Conservation (phyloP, 2,113 vertebrate species). For the Hippocampus guttulatus region DNA sequence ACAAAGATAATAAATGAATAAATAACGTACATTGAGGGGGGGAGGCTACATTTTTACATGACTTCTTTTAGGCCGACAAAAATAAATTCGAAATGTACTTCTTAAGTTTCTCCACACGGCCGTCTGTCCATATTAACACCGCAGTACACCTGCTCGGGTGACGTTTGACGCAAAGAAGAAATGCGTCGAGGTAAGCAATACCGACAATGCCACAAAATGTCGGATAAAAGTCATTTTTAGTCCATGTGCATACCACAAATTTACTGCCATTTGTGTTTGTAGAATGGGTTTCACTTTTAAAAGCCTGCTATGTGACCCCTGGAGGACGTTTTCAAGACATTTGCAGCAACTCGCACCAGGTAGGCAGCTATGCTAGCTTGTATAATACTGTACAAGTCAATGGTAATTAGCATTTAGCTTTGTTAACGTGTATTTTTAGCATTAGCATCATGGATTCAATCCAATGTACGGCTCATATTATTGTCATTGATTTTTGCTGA, state of each 20-base stretch:
- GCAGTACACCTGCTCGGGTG: not conserved
- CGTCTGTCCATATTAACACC: not conserved
- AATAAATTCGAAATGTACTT: not conserved
- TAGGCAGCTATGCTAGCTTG: not conserved
- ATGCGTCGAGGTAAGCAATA: not conserved
- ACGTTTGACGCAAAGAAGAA: not conserved
- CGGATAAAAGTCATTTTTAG: not conserved
- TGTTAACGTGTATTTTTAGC: not conserved
- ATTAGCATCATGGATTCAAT: not conserved
- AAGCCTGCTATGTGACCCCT: not conserved
- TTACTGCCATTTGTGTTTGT: not conserved
- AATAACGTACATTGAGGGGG: too few species aligned
- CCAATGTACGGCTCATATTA: too few species aligned
- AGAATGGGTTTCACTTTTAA: not conserved
- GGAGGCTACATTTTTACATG: accelerated
- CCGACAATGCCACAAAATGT: not conserved
- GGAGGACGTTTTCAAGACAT: not conserved
- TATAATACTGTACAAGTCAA: not conserved
- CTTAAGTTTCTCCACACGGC: not conserved
- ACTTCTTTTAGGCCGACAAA: not conserved
- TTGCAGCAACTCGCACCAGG: not conserved
- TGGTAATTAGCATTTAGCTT: not conserved
- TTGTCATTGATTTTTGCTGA: not conserved
- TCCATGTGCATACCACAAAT: not conserved
- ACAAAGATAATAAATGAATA: not conserved